These are phyloP conservation scores for Blastobasis adustella DNA, from an alignment of 2,888 invertebrate genomes.

Conservation along the genomic window DNA sequence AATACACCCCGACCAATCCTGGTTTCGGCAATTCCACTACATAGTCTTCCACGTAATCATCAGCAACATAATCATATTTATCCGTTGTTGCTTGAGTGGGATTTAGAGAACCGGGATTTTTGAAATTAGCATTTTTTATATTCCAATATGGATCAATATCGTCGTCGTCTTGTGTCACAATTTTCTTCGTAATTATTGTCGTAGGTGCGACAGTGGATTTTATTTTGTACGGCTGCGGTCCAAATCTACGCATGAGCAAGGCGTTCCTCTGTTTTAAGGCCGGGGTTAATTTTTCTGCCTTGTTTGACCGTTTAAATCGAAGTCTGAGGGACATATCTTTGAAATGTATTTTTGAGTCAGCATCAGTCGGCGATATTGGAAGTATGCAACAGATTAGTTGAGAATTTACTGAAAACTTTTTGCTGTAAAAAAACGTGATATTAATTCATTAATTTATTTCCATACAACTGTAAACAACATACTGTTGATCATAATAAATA, in stretches of 20 bases:
- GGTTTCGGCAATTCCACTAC: slow-evolving; percentile 53
- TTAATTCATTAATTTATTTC: too few relatives aligned
- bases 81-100: slow-evolving; percentile 10
- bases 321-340: slow-evolving; percentile 17
- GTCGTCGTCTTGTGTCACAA: slow-evolving; percentile 39
- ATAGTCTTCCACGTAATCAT: slow-evolving; percentile 45
- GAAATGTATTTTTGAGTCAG: slow-evolving; percentile 23
- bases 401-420: slow-evolving; percentile 13
- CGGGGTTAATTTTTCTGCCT: slow-evolving; percentile 17
- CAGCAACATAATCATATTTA: slow-evolving; percentile 29
- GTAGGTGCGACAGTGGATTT: slow-evolving; percentile 9
- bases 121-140: slow-evolving; percentile 44
- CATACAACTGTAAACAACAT: too few relatives aligned
- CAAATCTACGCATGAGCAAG: slow-evolving; percentile 35
- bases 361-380: slow-evolving; percentile 23
- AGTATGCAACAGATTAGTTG: slow-evolving; percentile 41
- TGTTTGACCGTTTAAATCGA: slow-evolving; percentile 32
- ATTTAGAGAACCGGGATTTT: slow-evolving; percentile 21
- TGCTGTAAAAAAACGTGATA: not conserved
- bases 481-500: too few relatives aligned
- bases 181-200: slow-evolving; percentile 22
- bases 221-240: slow-evolving; percentile 20
- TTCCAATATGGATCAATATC: slow-evolving; percentile 61
- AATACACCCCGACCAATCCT: slow-evolving; percentile 54
- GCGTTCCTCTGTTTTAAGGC: slow-evolving; percentile 43